Percentiles rank a stretch among this genome's conserved stretches.
Evolutionary conservation across 2,797 vertebrate species (phyloP).

Genomic region (Tamandua tetradactyla): DNA sequence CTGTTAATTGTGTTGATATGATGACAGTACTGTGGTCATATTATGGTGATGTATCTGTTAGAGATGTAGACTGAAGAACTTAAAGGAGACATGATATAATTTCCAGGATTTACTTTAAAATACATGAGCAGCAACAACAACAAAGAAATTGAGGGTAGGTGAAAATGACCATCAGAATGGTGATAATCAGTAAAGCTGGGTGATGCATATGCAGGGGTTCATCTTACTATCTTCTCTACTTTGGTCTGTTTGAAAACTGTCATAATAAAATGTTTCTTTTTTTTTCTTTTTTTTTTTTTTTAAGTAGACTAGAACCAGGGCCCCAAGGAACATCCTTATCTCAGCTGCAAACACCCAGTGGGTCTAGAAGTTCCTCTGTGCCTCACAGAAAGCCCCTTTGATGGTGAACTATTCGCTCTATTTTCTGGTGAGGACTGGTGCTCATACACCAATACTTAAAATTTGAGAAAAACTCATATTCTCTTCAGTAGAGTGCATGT

Average conservation of each 20-base stretch:
- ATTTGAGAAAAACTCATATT: neutral
- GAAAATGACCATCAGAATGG: neutral
- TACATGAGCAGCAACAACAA: neutral
- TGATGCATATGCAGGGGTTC: neutral
- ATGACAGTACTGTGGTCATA: accelerated
- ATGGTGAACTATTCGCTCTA: no score
- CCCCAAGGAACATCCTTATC: neutral
- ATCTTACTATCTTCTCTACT: neutral
- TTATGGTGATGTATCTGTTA: neutral
- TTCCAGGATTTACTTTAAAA: neutral
- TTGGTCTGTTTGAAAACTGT: neutral
- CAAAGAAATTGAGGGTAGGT: neutral
- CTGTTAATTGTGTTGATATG: neutral
- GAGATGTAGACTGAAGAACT: neutral
- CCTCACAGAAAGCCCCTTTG: neutral
- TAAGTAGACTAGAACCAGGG: no score
- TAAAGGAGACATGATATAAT: neutral
- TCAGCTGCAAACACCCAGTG: neutral
- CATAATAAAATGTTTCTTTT: no score
- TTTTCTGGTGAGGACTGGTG: neutral
- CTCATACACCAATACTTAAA: neutral
- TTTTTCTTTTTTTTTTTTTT: no score
- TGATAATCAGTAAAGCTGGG: no score
- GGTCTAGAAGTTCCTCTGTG: neutral
- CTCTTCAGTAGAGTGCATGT: neutral